Conservation (phyloP, 37 sponge, comb jelly and placozoan genomes). For the Cliona cf. orientalis region DNA sequence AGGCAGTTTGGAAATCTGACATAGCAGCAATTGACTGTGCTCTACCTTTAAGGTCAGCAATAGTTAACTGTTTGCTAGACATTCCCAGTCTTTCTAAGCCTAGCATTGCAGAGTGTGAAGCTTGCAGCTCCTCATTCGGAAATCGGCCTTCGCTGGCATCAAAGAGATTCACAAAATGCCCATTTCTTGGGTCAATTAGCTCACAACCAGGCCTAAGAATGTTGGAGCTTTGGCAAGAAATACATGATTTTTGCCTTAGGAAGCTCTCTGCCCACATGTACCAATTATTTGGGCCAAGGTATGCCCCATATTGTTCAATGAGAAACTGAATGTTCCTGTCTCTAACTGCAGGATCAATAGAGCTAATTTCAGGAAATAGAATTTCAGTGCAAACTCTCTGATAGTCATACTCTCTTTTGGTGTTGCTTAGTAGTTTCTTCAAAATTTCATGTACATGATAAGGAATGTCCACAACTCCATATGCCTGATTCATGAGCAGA, state of each 20-base stretch:
- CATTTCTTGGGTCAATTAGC: slow-evolving; percentile 37
- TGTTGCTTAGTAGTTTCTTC: neutral
- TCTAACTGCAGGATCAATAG: neutral
- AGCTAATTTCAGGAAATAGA: slow-evolving; percentile 27
- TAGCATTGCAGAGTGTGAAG: neutral
- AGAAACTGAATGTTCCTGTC: slow-evolving; percentile 33
- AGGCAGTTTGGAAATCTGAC: neutral
- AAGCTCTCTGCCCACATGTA: slow-evolving; percentile 35
- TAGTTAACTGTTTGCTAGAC: slow-evolving; percentile 13
- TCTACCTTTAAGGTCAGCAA: slow-evolving; percentile 40
- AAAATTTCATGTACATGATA: neutral
- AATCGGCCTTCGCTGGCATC: slow-evolving; percentile 45
- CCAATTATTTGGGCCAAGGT: neutral
- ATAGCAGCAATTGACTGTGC: slow-evolving; percentile 20
- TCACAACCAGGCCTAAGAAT: neutral
- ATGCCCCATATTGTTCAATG: slow-evolving; percentile 10
- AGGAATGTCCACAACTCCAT: slow-evolving; percentile 24
- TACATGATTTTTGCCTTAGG: slow-evolving; percentile 23
- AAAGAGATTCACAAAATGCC: slow-evolving; percentile 23
- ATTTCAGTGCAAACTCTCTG: slow-evolving; percentile 31
- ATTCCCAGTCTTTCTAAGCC: slow-evolving; percentile 41
- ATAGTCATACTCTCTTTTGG: slow-evolving; percentile 6
- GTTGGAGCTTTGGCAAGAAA: slow-evolving; percentile 13
- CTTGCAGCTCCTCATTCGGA: slow-evolving; percentile 25
- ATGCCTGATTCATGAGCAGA: slow-evolving; percentile 16